Conservation (phyloP, 2,888 invertebrate genomes). For the Lamellibrachia columna region DNA sequence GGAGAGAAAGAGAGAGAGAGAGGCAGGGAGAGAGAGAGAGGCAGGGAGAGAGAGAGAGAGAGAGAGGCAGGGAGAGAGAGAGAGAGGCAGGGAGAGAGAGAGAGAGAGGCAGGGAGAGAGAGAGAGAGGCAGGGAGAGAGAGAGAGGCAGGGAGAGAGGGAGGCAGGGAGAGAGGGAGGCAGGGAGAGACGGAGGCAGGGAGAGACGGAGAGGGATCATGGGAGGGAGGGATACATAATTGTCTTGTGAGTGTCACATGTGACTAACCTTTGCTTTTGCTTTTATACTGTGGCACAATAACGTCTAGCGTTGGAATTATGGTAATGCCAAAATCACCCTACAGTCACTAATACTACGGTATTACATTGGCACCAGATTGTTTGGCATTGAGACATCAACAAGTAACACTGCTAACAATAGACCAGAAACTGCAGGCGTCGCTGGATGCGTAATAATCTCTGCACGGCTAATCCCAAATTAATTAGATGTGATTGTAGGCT, state of each 20-base stretch:
- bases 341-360: neutral
- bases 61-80: neutral
- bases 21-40: too few species aligned
- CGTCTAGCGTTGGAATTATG: neutral
- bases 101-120: neutral
- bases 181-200: neutral
- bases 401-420: constrained; percentile 11
- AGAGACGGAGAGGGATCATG: neutral
- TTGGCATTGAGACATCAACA: neutral
- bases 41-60: too few species aligned
- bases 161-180: too few species aligned
- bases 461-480: constrained; percentile 6
- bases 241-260: neutral
- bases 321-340: neutral
- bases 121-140: too few species aligned
- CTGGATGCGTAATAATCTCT: neutral
- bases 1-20: too few species aligned
- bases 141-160: too few species aligned
- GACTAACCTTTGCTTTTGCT: neutral
- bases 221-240: neutral
- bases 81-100: neutral
- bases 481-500: neutral
- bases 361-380: neutral
- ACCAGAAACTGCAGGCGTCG: neutral
- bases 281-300: neutral